A percentile compares a stretch with the other conserved stretches of the same genome.
Evolutionary conservation across 2,888 invertebrate species (phyloP).

Genomic region (Nephrotoma guestfalica): DNA sequence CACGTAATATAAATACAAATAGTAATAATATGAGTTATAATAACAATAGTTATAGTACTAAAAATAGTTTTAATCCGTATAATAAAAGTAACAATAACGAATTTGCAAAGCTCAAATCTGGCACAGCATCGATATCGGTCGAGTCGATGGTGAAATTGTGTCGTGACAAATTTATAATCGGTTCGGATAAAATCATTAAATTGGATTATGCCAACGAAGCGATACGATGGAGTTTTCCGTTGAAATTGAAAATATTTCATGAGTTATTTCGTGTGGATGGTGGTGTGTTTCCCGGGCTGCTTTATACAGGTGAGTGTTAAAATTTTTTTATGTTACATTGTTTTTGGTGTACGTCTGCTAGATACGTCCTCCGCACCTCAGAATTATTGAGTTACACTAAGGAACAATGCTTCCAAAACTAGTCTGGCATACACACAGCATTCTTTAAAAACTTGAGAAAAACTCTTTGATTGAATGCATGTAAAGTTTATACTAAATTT

Average conservation of each 20-base stretch:
- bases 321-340: no score
- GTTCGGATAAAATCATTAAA: background rate
- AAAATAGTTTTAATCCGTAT: background rate
- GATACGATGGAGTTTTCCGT: background rate
- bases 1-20: background rate
- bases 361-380: no score
- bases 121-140: background rate
- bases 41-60: background rate
- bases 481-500: no score
- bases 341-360: no score
- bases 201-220: background rate
- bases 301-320: conserved; percentile 21
- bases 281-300: conserved; percentile 20
- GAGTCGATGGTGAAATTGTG: background rate
- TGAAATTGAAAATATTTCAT: conserved; percentile 13
- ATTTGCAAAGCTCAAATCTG: background rate
- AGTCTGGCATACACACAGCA: no score
- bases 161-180: background rate
- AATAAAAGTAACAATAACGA: background rate
- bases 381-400: no score
- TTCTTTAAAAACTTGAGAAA: no score
- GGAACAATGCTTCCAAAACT: no score
- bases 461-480: no score
- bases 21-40: background rate
- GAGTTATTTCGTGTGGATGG: conserved; percentile 21